These are phyloP conservation scores for Gallinago jamesoni DNA, from an alignment of 2,113 vertebrate species.

Conservation along the genomic window DNA sequence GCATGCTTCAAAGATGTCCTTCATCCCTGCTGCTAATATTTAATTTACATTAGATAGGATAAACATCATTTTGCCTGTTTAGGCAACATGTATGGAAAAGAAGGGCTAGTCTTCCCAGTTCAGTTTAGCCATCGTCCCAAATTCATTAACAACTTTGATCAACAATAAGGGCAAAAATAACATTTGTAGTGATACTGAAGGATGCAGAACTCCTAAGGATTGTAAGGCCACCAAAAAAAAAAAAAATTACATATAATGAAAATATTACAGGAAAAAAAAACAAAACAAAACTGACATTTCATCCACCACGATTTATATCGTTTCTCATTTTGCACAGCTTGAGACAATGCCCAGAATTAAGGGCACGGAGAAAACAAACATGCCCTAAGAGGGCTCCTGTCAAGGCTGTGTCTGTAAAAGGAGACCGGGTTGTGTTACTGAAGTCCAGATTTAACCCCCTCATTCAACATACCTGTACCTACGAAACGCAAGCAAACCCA, in stretches of 20 bases:
- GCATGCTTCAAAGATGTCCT: neutral
- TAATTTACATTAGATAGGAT: neutral
- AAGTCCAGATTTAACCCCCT: neutral
- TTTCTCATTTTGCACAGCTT: neutral
- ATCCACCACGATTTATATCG: rapidly evolving
- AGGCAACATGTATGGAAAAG: neutral
- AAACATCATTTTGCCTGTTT: neutral
- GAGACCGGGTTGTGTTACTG: rapidly evolving
- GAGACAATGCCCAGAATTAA: neutral
- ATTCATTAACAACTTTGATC: neutral
- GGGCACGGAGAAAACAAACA: neutral
- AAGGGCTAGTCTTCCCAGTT: neutral
- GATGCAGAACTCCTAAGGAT: neutral
- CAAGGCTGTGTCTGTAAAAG: neutral
- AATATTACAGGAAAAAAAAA: neutral
- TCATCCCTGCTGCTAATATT: neutral
- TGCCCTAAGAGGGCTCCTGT: rapidly evolving
- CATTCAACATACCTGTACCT: neutral
- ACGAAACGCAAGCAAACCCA: neutral
- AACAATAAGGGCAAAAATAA: rapidly evolving
- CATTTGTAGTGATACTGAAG: neutral
- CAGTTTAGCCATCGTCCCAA: neutral
- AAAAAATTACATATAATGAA: neutral
- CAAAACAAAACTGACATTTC: too few species aligned
- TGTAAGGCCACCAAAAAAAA: neutral